phyloP scores from a whole-genome alignment of 2,797 vertebrate genomes.

The Phrynocephalus vlangalii region DNA sequence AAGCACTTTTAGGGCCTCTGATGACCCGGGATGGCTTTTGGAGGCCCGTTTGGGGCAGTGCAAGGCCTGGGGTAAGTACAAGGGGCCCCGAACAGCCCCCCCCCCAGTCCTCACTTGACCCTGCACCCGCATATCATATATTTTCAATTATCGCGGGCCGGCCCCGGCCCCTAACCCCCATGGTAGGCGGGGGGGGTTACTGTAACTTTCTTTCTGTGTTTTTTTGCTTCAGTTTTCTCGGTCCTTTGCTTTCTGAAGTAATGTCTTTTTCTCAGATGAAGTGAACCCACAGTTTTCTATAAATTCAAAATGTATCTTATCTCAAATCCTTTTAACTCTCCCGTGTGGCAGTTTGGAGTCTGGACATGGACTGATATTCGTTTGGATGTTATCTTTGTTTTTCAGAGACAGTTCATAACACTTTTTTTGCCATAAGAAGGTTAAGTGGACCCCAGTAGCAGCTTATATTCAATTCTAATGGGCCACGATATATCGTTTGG shows the following conservation, averaged over 20 bases:
- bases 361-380: neutral
- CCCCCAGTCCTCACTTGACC: too few relatives aligned
- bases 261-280: slow-evolving; percentile 30
- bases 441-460: neutral
- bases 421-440: neutral
- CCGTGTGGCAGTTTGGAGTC: neutral
- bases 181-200: too few relatives aligned
- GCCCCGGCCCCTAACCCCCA: too few relatives aligned
- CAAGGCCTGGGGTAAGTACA: too few relatives aligned
- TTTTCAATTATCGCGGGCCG: too few relatives aligned
- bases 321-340: neutral
- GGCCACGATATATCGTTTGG: neutral
- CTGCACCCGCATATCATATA: too few relatives aligned
- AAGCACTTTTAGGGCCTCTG: too few relatives aligned
- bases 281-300: slow-evolving; percentile 33
- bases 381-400: neutral
- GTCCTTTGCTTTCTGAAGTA: slow-evolving; percentile 14
- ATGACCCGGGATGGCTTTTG: too few relatives aligned
- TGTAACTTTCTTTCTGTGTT: neutral
- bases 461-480: neutral
- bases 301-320: neutral
- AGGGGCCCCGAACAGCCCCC: too few relatives aligned
- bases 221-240: neutral
- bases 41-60: too few relatives aligned
- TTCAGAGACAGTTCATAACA: neutral